Evolutionary conservation across 2,113 vertebrate genomes (phyloP).

Genomic region (Sinocyclocheilus grahami): DNA sequence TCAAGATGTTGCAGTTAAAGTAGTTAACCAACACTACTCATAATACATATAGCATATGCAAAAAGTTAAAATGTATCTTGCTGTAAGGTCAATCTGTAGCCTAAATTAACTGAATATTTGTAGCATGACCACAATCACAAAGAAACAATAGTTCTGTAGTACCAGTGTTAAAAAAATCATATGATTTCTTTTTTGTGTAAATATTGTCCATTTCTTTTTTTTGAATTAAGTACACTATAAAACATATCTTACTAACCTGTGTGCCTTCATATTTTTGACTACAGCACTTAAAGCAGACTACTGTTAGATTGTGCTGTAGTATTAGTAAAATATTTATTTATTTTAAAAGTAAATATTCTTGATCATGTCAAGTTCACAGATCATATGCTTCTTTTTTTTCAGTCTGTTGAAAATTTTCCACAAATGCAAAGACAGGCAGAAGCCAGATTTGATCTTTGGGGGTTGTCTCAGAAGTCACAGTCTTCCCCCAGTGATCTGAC

Average conservation of each 20-base stretch:
- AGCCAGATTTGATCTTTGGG: slow-evolving; percentile 6
- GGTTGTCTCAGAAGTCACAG: slow-evolving; percentile 2
- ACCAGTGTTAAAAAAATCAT: background rate
- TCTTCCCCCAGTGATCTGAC: slow-evolving; percentile 39
- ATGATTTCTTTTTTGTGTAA: background rate
- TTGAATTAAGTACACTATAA: background rate
- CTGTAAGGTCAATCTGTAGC: background rate
- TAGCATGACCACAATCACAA: background rate
- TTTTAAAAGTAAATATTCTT: background rate
- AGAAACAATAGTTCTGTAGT: background rate
- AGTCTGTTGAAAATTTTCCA: background rate
- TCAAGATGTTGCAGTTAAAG: background rate
- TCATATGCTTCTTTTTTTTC: background rate
- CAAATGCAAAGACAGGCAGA: background rate
- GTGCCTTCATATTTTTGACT: no score
- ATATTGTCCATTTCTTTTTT: background rate
- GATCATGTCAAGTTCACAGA: background rate
- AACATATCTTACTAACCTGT: background rate
- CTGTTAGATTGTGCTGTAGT: background rate
- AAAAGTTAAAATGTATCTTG: background rate
- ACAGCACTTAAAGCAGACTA: background rate
- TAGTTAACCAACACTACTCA: background rate
- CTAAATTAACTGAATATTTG: background rate
- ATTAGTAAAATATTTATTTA: no score
- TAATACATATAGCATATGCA: background rate